Evolutionary conservation across 2,888 invertebrate species (phyloP), one percentile per base, ranked within the genome.

Genomic region (Carterocephalus palaemon): DNA sequence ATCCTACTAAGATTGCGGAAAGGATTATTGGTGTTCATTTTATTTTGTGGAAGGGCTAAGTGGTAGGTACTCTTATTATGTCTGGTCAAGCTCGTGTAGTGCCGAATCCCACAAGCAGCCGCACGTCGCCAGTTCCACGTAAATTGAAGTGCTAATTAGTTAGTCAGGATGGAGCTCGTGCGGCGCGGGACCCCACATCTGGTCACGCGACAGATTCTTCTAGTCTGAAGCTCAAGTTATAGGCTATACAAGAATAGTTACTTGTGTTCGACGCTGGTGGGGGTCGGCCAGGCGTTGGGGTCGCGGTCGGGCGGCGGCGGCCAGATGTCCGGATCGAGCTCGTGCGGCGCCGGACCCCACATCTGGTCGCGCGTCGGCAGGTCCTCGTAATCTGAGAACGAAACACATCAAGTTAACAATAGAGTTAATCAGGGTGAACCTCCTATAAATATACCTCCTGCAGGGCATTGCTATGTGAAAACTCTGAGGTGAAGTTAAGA

Each of bases 221-320:
- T 60, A 75, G 75, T 23, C 86, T 90, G 87, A 15, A 52, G 53
- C 7, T 40, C n/a, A n/a, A n/a, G n/a, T n/a, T n/a, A n/a, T n/a
- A n/a, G n/a, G n/a, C n/a, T 13, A 31, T 23, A 5, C 9, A 20
- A 12, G 10, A 23, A 9, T 19, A 23, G 34, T 70, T 67, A 89
- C 90, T 91, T 93, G 85, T 93, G 94, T 70, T 93, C 92, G 2
- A 91, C 92, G 43, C 92, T 92, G 43, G 92, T 92, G 50, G 95
- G 93, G 15, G 95, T 91, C 3, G 95, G 95, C 97, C 97, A 97
- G 2, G 95, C 93, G 73, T 93, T 93, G 23, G 94, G 94, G 80
- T 95, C 95, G 52, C 92, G 88, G 59, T 83, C 82, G 1, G 87
- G 84, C 6, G 90, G 88, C 17, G 90, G 90, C 2, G 90, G 91